Percentiles rank a stretch among this genome's conserved stretches.
Conservation (phyloP, 2,888 invertebrate species). For the Spodoptera picta region DNA sequence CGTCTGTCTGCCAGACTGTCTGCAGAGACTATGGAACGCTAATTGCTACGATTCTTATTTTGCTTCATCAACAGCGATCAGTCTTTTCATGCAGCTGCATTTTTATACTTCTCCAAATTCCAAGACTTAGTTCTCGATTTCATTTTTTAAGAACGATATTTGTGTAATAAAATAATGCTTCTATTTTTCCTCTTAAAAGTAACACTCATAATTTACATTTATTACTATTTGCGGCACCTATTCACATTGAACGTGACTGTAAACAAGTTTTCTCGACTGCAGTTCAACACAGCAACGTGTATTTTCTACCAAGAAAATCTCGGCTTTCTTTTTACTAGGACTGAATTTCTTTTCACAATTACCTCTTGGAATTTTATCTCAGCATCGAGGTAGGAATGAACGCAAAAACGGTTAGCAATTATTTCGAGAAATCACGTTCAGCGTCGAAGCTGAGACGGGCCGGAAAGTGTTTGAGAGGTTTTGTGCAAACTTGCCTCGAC, state of each 20-base stretch:
- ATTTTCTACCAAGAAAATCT: slow-evolving; percentile 23
- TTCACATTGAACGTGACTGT: background rate
- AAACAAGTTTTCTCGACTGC: background rate
- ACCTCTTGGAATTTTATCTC: slow-evolving; percentile 46
- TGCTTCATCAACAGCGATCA: too few relatives aligned
- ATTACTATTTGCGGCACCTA: too few relatives aligned
- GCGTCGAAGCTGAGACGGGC: slow-evolving; percentile 17
- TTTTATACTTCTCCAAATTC: too few relatives aligned
- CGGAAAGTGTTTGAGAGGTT: slow-evolving; percentile 13
- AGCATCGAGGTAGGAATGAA: slow-evolving; percentile 29
- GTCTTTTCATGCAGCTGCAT: too few relatives aligned
- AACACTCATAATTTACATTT: too few relatives aligned
- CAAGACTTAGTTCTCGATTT: too few relatives aligned
- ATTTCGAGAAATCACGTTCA: slow-evolving; percentile 28
- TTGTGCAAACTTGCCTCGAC: background rate
- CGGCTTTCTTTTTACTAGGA: slow-evolving; percentile 39
- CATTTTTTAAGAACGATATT: too few relatives aligned
- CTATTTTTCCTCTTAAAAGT: too few relatives aligned
- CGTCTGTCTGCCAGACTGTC: too few relatives aligned
- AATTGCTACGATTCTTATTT: too few relatives aligned
- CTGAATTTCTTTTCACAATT: slow-evolving; percentile 37
- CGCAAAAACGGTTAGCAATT: slow-evolving; percentile 41
- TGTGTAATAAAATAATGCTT: too few relatives aligned
- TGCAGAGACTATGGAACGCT: too few relatives aligned
- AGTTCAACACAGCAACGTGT: slow-evolving; percentile 11